phyloP scores from a whole-genome alignment of 2,113 vertebrate species.

The Alectura lathami region DNA sequence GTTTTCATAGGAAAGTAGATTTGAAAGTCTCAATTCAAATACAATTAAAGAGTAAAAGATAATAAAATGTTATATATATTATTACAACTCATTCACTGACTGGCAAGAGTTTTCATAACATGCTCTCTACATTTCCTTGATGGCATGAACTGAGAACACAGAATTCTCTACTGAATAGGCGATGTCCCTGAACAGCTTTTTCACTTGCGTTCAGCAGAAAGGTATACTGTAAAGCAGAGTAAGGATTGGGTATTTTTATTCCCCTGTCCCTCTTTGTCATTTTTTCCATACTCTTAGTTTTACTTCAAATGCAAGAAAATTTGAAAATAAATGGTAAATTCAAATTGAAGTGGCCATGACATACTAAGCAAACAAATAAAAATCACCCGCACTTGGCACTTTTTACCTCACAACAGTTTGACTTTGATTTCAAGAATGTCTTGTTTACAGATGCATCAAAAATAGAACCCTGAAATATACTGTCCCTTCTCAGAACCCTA shows the following conservation, averaged over 20 bases:
- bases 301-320: neutral
- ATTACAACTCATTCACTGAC: conserved; percentile 60
- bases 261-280: neutral
- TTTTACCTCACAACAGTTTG: neutral
- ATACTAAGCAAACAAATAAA: neutral
- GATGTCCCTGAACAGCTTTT: neutral
- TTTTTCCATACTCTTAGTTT: neutral
- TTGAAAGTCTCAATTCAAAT: conserved; percentile 37
- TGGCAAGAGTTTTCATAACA: conserved; percentile 75
- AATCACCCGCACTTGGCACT: neutral
- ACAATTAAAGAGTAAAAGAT: neutral
- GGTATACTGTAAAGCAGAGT: conserved; percentile 16
- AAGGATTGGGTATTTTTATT: conserved; percentile 36
- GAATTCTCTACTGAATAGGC: conserved; percentile 22
- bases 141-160: conserved; percentile 49
- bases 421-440: neutral
- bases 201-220: conserved; percentile 16
- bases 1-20: conserved; percentile 41
- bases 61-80: neutral
- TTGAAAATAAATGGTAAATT: neutral
- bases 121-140: conserved; percentile 59
- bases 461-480: neutral
- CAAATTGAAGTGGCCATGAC: neutral
- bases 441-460: neutral
- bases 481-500: neutral